Evolutionary conservation across 2,888 invertebrate species (phyloP), one percentile per base, ranked within the genome.

Genomic region (Morinoia aosen): DNA sequence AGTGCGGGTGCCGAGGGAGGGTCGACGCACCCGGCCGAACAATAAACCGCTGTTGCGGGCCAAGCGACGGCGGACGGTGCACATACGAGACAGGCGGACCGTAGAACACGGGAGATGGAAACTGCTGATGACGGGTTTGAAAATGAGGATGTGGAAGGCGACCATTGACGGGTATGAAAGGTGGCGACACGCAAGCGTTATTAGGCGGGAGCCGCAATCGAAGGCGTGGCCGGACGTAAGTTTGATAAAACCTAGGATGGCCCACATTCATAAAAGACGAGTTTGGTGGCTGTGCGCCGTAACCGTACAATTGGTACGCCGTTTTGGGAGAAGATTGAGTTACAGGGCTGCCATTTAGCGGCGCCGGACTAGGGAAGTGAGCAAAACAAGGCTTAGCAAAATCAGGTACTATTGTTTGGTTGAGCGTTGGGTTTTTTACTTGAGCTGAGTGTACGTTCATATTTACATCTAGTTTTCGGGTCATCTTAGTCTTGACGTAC

Each of bases 351-450:
- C 57, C 57, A 93, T 93, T 57, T 57, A 93, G 57, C 48, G 48
- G 48, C 33, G 2, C 56, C 12, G 93, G 93, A 93, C 93, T 93
- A 95, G 95, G 95, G 57, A 97, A 97, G 58, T 96, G 96, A 61
- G 95, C 95, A 95, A 95, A 95, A 61, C 58, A 95, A 90, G 97
- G 97, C 91, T 96, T 96, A 91, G 96, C 96, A 96, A 97, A 97
- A 94, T 96, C 96, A 90, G 97, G 97, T 56, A 97, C 97, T 90
- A 97, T 97, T 48, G 97, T 97, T 95, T 97, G 97, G 96, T 97
- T 97, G 40, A 97, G 95, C 19, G 96, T 96, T 61, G 97, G 97
- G 91, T 96, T 96, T 91, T 96, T 96, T 48, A 96, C 96, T 95
- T 64, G 40, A 64, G 95, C 64, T 61, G 39, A 48, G 19, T 93